These are phyloP conservation scores for Hypena proboscidalis DNA, from an alignment of 2,888 invertebrate genomes.

Conservation along the genomic window DNA sequence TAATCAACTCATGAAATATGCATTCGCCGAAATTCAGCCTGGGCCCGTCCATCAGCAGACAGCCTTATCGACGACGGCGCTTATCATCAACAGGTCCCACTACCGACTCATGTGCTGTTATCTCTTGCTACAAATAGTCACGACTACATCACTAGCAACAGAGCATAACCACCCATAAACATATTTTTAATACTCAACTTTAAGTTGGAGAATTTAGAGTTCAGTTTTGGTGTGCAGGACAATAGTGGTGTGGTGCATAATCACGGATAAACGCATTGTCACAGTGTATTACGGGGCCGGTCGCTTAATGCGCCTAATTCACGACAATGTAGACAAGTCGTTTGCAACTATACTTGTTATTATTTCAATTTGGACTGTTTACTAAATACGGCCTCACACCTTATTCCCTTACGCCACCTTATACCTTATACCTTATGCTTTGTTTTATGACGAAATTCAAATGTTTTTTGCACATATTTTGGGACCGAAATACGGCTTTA, in stretches of 20 bases:
- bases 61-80: slow-evolving; percentile 81
- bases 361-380: slow-evolving; percentile 59
- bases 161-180: slow-evolving; percentile 41
- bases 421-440: no score
- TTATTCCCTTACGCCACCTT: slow-evolving; percentile 13
- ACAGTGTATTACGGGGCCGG: slow-evolving; percentile 76
- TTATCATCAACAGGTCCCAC: slow-evolving; percentile 84
- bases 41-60: slow-evolving; percentile 76
- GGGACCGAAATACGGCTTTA: slow-evolving; percentile 26
- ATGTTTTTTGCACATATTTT: slow-evolving; percentile 36
- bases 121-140: slow-evolving; percentile 83
- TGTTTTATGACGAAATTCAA: slow-evolving; percentile 32
- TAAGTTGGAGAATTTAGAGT: slow-evolving; percentile 29
- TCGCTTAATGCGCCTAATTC: slow-evolving; percentile 80
- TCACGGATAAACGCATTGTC: slow-evolving; percentile 78
- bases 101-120: slow-evolving; percentile 80
- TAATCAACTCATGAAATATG: slow-evolving; percentile 84
- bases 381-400: slow-evolving; percentile 22
- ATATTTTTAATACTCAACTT: slow-evolving; percentile 37
- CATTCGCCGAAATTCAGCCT: slow-evolving; percentile 81
- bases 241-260: slow-evolving; percentile 58
- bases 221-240: slow-evolving; percentile 20
- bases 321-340: slow-evolving; percentile 77
- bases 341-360: slow-evolving; percentile 61
- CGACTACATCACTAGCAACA: slow-evolving; percentile 45